These are phyloP conservation scores for Cryptocephalus moraei DNA, from an alignment of 2,888 invertebrate species.

Conservation along the genomic window DNA sequence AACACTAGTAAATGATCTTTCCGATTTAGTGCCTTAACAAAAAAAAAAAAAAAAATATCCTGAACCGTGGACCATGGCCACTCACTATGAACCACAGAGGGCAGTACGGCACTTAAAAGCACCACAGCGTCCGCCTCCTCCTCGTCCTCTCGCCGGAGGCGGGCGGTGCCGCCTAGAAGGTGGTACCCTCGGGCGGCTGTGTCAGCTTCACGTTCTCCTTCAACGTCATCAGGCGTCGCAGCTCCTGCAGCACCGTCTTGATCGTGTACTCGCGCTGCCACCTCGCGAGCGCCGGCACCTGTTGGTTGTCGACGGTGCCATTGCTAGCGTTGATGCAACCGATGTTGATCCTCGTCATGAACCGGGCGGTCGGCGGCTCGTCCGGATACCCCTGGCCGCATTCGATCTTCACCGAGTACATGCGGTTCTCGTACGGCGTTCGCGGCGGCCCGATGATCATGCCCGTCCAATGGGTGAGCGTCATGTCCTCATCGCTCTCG, in stretches of 20 bases:
- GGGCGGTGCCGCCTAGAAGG: slow-evolving; percentile 60
- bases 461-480: slow-evolving; percentile 95
- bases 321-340: slow-evolving; percentile 92
- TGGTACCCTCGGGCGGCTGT: slow-evolving; percentile 96
- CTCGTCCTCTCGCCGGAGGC: no score
- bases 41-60: no score
- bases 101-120: no score
- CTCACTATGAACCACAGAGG: no score
- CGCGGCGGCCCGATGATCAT: slow-evolving; percentile 99
- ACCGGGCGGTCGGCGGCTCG: slow-evolving; percentile 89
- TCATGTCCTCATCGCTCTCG: slow-evolving; percentile 98
- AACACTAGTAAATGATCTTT: no score
- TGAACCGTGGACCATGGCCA: no score
- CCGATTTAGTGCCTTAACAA: no score
- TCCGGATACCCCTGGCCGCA: slow-evolving; percentile 95
- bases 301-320: slow-evolving; percentile 91
- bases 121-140: no score
- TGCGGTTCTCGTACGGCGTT: slow-evolving; percentile 98
- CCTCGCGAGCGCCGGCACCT: slow-evolving; percentile 83
- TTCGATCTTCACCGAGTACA: slow-evolving; percentile 96
- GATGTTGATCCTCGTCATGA: slow-evolving; percentile 97
- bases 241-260: slow-evolving; percentile 89
- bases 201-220: slow-evolving; percentile 98
- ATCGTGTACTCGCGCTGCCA: slow-evolving; percentile 97
- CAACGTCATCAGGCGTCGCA: slow-evolving; percentile 90